Evolutionary conservation across 2,888 invertebrate species (phyloP), one percentile per base, ranked within the genome.

Genomic region (Tromatobia lineatoria): DNA sequence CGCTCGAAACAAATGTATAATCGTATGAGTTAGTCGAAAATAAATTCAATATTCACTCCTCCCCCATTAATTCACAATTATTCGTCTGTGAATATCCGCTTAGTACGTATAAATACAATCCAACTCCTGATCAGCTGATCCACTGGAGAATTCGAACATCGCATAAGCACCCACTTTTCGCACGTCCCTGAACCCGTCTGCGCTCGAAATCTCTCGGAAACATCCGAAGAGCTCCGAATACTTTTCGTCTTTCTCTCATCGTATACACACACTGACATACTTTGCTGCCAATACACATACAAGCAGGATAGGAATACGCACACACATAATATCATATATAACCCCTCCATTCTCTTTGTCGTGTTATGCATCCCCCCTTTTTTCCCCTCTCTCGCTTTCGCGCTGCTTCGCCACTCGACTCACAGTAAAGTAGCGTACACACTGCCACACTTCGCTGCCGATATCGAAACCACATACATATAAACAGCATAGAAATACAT

Each of bases 101-200:
- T 50, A n/a, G n/a, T 47, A 15, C n/a, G n/a, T 47, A 1, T 7
- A 34, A 34, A 34, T 1, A 34, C 34, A 34, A 34, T 1, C 8
- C 8, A 10, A 34, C 11, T 59, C 8, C 15, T 10, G 25, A 71
- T 57, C 73, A 73, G 73, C 57, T 73, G 73, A 73, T 73, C 8
- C n/a, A 25, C 15, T 23, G 15, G 29, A 34, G 59, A 34, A 34
- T 18, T 29, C n/a, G 59, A 34, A 34, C 4, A 61, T n/a, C 34
- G 7, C 3, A n/a, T 0, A 61, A n/a, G 29, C 59, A 18, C 59
- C 59, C 59, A 61, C 59, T 34, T 7, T 10, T n/a, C 2, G n/a
- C 18, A 69, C 78, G 78, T 23, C 57, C 76, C 81, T 82, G 78
- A 73, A 20, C 18, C n/a, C 73, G 69, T 52, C 38, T 45, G 50